Evolutionary conservation across 2,113 vertebrate genomes (phyloP).

Genomic region (Callocephalon fimbriatum): DNA sequence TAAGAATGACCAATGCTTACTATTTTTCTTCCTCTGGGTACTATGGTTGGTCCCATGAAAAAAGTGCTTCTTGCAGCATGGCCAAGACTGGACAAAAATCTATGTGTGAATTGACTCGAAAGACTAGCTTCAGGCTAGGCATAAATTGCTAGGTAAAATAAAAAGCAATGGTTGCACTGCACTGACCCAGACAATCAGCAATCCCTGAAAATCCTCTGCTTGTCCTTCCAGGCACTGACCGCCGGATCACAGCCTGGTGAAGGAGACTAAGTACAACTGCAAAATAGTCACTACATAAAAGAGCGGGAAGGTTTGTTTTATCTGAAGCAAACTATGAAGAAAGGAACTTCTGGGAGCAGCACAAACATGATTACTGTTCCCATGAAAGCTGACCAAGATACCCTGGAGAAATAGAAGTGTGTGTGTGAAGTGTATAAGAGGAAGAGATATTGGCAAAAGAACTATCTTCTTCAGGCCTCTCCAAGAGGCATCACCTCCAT

Average conservation of each 20-base stretch:
- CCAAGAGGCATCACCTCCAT: neutral
- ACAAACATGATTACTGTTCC: neutral
- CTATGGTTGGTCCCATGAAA: fast-evolving
- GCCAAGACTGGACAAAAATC: neutral
- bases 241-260: neutral
- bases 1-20: neutral
- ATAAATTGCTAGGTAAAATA: neutral
- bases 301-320: neutral
- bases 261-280: neutral
- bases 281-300: neutral
- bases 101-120: neutral
- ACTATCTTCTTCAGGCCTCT: neutral
- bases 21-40: neutral
- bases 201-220: neutral
- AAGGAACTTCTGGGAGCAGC: neutral
- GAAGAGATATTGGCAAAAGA: neutral
- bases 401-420: neutral
- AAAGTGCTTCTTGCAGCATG: neutral
- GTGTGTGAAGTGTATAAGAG: neutral
- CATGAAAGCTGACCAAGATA: neutral
- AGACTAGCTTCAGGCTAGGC: neutral
- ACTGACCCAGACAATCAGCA: neutral
- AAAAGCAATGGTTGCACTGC: neutral
- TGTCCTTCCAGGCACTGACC: neutral
- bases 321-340: neutral